These are phyloP conservation scores for Prostheceraeus crozeri DNA, from an alignment of 2,888 invertebrate species.

Conservation along the genomic window DNA sequence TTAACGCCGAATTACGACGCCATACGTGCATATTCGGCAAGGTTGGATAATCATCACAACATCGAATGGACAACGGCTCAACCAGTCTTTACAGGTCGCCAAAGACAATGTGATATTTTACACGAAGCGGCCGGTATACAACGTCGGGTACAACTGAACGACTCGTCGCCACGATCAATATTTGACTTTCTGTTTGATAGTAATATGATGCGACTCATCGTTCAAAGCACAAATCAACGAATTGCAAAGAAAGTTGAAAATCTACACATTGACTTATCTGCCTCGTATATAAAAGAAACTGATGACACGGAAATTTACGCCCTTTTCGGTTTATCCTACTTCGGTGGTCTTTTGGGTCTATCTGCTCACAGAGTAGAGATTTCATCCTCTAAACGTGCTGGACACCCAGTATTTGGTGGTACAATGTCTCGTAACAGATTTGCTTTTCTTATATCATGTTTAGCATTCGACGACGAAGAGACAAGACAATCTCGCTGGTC, in stretches of 20 bases:
- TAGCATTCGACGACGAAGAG: slow-evolving; percentile 7
- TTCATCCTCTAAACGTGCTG: slow-evolving; percentile 2
- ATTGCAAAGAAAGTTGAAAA: slow-evolving; percentile 1
- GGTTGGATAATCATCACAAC: too few relatives aligned
- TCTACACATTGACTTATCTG: too few relatives aligned
- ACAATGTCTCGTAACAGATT: slow-evolving; percentile 13
- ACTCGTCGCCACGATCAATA: neutral
- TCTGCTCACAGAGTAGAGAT: neutral
- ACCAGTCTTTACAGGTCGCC: slow-evolving; percentile 5
- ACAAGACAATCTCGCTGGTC: neutral
- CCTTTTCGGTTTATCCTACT: neutral
- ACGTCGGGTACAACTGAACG: slow-evolving; percentile 6
- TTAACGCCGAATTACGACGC: too few relatives aligned
- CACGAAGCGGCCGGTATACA: neutral
- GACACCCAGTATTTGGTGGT: slow-evolving; percentile 19
- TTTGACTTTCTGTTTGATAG: neutral
- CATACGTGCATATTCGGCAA: too few relatives aligned
- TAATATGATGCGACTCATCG: neutral
- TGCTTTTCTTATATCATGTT: neutral
- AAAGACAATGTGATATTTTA: slow-evolving; percentile 18
- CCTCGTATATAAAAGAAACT: neutral
- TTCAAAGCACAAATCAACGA: neutral
- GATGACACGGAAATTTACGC: slow-evolving; percentile 1
- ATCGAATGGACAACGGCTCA: slow-evolving; percentile 3
- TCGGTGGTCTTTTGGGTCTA: slow-evolving; percentile 14